phyloP scores from a whole-genome alignment of 2,113 vertebrate species.

The Pleuronectes platessa region DNA sequence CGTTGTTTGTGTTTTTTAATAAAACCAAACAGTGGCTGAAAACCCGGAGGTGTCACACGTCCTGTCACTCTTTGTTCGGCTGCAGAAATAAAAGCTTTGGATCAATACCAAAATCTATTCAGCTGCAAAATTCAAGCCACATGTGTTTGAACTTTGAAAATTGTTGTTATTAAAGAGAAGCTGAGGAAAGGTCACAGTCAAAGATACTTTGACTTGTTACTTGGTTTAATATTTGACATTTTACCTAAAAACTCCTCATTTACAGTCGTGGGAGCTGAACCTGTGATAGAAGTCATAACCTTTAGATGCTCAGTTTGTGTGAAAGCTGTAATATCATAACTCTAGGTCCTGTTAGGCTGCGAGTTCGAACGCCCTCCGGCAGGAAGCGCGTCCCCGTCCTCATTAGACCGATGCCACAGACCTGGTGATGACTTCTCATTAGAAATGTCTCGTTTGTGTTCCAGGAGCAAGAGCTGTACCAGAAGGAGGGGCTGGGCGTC shows the following conservation, averaged over 20 bases:
- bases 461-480: conserved; percentile 98
- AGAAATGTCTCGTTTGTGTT: conserved; percentile 48
- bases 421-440: conserved; percentile 30
- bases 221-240: too few relatives aligned
- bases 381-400: conserved; percentile 1
- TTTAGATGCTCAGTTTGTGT: conserved; percentile 6
- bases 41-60: too few relatives aligned
- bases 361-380: neutral
- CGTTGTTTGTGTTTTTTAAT: neutral
- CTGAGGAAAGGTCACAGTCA: too few relatives aligned
- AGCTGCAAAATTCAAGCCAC: too few relatives aligned
- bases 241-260: too few relatives aligned
- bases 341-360: neutral
- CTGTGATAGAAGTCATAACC: neutral
- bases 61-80: too few relatives aligned
- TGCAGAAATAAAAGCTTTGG: too few relatives aligned
- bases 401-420: conserved; percentile 15
- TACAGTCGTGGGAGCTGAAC: neutral
- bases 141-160: neutral
- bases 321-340: neutral
- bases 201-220: too few relatives aligned
- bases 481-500: conserved; percentile 94
- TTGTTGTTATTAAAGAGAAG: too few relatives aligned
- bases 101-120: too few relatives aligned
- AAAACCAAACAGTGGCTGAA: too few relatives aligned